phyloP scores from a whole-genome alignment of 2,797 vertebrate species.

The Alca torda region DNA sequence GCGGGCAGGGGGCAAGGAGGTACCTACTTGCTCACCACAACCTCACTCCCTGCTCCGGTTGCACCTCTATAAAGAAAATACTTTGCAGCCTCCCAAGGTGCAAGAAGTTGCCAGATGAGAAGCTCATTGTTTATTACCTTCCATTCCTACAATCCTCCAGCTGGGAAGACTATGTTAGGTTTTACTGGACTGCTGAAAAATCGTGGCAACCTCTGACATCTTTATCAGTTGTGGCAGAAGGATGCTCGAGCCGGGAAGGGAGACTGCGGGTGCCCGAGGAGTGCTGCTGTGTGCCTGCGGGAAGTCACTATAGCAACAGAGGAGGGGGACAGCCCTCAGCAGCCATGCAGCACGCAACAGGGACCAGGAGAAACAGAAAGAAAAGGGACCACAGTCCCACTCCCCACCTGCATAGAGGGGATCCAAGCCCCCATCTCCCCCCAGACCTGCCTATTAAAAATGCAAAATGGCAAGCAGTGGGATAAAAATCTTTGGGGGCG shows the following conservation, averaged over 20 bases:
- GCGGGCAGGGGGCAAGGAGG: neutral
- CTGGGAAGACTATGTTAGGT: neutral
- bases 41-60: neutral
- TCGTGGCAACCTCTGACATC: neutral
- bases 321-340: constrained; percentile 55
- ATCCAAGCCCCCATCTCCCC: neutral
- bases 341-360: constrained; percentile 25
- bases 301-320: constrained; percentile 77
- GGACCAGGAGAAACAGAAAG: neutral
- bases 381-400: neutral
- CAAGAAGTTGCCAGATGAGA: neutral
- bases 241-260: neutral
- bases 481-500: neutral
- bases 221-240: constrained; percentile 12
- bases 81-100: neutral
- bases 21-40: neutral
- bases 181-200: neutral
- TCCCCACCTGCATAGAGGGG: rapidly evolving
- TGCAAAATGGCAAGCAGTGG: neutral
- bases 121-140: neutral
- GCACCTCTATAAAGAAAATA: neutral
- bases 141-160: neutral
- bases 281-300: constrained; percentile 24
- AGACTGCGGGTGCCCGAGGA: constrained; percentile 1
- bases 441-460: neutral